Evolutionary conservation across 2,888 invertebrate genomes (phyloP).

Genomic region (Synergus gifuensis): DNA sequence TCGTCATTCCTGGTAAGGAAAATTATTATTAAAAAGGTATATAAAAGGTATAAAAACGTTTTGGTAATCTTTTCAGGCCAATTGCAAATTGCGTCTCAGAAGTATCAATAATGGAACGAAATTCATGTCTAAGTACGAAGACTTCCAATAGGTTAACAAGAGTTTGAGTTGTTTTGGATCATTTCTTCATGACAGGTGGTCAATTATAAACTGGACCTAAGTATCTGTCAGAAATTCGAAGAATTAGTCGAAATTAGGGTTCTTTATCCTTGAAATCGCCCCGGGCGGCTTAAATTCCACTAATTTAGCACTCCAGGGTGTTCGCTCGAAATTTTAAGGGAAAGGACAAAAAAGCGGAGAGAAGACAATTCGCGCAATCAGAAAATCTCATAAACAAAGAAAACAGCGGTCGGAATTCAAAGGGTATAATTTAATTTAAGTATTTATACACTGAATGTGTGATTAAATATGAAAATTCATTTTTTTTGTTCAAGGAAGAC

Average conservation of each 20-base stretch:
- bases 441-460: too few relatives aligned
- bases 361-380: background rate
- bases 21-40: background rate
- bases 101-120: too few relatives aligned
- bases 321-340: background rate
- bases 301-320: constrained; percentile 49
- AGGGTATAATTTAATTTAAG: background rate
- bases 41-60: background rate
- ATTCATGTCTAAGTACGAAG: too few relatives aligned
- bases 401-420: background rate
- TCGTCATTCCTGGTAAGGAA: background rate
- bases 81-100: constrained; percentile 20
- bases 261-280: constrained; percentile 39
- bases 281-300: constrained; percentile 44
- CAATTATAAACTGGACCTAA: constrained; percentile 51
- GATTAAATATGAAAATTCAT: too few relatives aligned
- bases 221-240: constrained; percentile 48
- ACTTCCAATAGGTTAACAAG: constrained; percentile 49
- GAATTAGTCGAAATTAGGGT: constrained; percentile 49
- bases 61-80: background rate
- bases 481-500: too few relatives aligned
- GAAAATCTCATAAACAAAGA: background rate
- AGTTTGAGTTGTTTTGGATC: constrained; percentile 46
- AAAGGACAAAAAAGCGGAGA: background rate
- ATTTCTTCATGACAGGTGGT: constrained; percentile 49